Base-by-base conservation (phyloP, 2,888 invertebrate genomes). In the Leptura quadrifasciata region DNA sequence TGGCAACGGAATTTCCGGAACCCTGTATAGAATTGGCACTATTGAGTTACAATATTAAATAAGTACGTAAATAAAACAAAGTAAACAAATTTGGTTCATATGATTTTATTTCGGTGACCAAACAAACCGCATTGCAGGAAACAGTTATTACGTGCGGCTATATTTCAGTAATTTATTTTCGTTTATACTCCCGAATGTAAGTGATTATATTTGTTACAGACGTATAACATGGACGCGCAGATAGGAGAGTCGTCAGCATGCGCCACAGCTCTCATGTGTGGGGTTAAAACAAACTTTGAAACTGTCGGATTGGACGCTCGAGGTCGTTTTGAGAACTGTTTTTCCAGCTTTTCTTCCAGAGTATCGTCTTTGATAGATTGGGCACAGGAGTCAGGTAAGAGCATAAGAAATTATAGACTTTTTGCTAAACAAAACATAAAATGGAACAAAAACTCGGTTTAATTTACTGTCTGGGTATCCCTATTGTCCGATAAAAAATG, bases 171-270 rank as follows among this genome's bases (percentile, higher is more conserved):
- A 47, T 47, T 47, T 47, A 47, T 47, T 47, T n/a, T 15, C n/a
- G 47, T 4, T 47, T 47, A 47, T n/a, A 3, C 5, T 12, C 47
- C 15, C 47, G 15, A 47, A 47, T n/a, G n/a, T 47, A 47, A 47
- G n/a, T 47, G n/a, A 47, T 47, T 47, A n/a, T 47, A n/a, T 47
- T 80, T 78, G 74, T 89, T 88, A 8, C 90, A 94, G 93, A 94
- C 94, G 0, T 94, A 93, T 89, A 93, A 93, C 86, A 91, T 91
- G 84, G 93, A 94, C 84, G 91, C 92, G 5, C 93, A 93, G 87
- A 92, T 93, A 3, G 92, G 94, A 0, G 94, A 94, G 85, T 93
- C 93, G 1, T 93, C 93, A 3, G 93, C 92, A 0, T 93, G 94
- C 79, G 94, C 93, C 2, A 94, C 94, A 9, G 93, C 93, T 4